Evolutionary conservation across 2,113 vertebrate genomes (phyloP).

Genomic region (Podiceps cristatus): DNA sequence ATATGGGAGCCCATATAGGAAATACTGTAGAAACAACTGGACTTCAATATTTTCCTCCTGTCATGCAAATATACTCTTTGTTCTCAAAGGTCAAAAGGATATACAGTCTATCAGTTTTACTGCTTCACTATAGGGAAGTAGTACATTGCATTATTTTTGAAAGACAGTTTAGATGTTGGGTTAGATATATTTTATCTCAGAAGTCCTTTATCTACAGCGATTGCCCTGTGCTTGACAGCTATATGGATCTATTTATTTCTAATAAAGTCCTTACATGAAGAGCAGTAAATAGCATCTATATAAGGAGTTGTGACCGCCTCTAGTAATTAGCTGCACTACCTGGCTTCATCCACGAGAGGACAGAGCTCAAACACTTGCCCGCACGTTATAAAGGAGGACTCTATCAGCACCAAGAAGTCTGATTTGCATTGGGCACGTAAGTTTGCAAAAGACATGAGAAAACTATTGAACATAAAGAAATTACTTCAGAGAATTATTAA

Average conservation of each 20-base stretch:
- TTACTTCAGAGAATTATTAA: background rate
- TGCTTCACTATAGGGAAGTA: background rate
- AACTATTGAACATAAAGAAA: background rate
- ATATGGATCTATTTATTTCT: background rate
- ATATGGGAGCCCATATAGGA: accelerated
- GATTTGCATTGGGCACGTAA: accelerated
- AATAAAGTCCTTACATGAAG: background rate
- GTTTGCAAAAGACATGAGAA: accelerated
- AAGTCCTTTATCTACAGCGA: background rate
- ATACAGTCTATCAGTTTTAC: background rate
- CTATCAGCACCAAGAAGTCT: background rate
- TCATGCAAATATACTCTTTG: background rate
- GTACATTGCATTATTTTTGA: background rate
- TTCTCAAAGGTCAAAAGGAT: background rate
- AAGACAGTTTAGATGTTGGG: background rate
- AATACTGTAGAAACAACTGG: background rate
- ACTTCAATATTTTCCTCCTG: background rate
- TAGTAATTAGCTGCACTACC: background rate
- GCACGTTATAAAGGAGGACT: background rate
- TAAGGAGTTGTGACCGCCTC: accelerated
- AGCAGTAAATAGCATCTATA: background rate
- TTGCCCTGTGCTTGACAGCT: background rate
- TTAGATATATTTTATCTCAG: background rate
- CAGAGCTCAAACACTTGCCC: background rate
- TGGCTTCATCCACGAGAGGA: background rate